Evolutionary conservation across 2,113 vertebrate genomes (phyloP), one percentile per base, ranked within the genome.

Genomic region (Coptodon rendalli): DNA sequence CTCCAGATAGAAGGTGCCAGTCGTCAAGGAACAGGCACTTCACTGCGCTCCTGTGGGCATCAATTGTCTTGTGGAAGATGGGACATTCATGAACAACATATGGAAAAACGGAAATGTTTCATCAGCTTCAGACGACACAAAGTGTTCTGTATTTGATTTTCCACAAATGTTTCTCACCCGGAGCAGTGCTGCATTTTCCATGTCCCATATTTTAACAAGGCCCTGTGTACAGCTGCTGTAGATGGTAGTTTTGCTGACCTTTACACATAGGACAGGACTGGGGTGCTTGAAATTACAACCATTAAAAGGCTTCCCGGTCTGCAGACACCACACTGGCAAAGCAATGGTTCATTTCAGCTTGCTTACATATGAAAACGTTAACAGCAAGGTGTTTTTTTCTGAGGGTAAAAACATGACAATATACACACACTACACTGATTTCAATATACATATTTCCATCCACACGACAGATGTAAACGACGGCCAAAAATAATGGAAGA

Each of bases 1-100:
- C 96, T 29, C 97, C 98, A 0, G 98, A 97, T 9, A 98, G 81
- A 2, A 98, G 95, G 87, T 99, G 97, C 97, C 97, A 98, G 27
- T 96, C 84, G 40, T 98, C 96, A 6, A 97, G 95, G 82, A 95
- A 96, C 83, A 99, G 79, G 90, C 98, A 98, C 40, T 86, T 97
- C 16, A 99, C 96, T 0, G 97, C 86, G 81, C 96, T 97, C 80
- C 89, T 93, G 17, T 99, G 98, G 54, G 95, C 97, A 4, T 86
- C 81, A 3, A 98, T 91, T 9, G 90, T 95, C 98, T 99, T 82
- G 8, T 73, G 81, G 19, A 83, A 57, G 78, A 22, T 5, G 29
- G 31, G 1, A n/a, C 34, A 66, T 61, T 3, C 11, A 34, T 52
- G 2, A 6, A 50, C 43, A 50, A n/a, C 2, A 52, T 31, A 57